Base-by-base conservation (phyloP, 2,888 invertebrate genomes). In the Dryocosmus kuriphilus region DNA sequence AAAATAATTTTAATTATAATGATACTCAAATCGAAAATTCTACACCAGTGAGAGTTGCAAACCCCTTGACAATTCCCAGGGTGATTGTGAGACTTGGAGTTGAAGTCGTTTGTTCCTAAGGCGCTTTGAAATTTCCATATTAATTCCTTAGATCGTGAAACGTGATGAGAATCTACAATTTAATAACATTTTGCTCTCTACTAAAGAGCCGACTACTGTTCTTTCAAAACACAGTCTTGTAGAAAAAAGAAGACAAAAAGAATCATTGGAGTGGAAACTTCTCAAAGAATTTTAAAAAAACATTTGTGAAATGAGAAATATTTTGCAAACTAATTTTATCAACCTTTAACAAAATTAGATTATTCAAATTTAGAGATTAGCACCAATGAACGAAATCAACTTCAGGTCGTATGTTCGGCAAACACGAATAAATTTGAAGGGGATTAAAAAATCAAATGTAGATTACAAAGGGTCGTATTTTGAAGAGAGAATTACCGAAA, bases 41-140 rank as follows among this genome's bases (percentile, higher is more conserved):
- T 35, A 35, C 16, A 67, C 51, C 60, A 74, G 35, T 62, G 51
- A 60, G 65, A 41, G 9, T 27, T 57, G 57, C 38, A 61, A 38
- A 61, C 77, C 35, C 61, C 35, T 24, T 32, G 22, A 67, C 32
- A 41, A 41, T 38, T 62, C 35, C 80, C 78, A 79, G 80, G 80
- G 82, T 82, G 80, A 80, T 80, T 57, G 81, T 57, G 85, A 85
- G 86, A 24, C 87, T 86, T 85, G 76, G 73, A 84, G 82, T 83
- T 81, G 80, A 79, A 81, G 84, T 78, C 79, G 79, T 81, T 86
- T 83, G 83, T 83, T 85, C 80, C 85, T 84, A 86, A 85, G 87
- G 83, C 82, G 85, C 86, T 85, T 85, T 81, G 84, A 83, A 88
- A 89, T 89, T 88, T 89, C 86, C 89, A 88, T 89, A 65, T 35